These are phyloP conservation scores for Heteractis magnifica DNA, from an alignment of 92 coral and sea anemone genomes.

Conservation along the genomic window DNA sequence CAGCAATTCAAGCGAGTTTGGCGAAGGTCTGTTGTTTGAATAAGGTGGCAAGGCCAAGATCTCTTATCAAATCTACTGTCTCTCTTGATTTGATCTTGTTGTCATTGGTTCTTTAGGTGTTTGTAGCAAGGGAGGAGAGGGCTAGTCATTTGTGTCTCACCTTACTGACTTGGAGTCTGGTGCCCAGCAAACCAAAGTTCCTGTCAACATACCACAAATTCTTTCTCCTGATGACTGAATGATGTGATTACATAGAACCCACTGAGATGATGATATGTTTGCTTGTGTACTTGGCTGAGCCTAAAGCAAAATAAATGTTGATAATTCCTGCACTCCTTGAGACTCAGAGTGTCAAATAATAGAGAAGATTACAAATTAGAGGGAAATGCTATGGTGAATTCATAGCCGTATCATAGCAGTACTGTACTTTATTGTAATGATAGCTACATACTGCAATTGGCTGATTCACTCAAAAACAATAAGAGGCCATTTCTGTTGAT, in stretches of 20 bases:
- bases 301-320: not conserved
- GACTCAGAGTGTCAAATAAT: not conserved
- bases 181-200: constrained; percentile 59
- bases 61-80: too few relatives aligned
- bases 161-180: constrained; percentile 46
- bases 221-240: constrained; percentile 38
- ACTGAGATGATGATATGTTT: constrained; percentile 1
- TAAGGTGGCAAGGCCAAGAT: not conserved
- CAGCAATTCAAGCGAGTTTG: not conserved
- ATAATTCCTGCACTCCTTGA: too few relatives aligned
- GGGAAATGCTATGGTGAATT: too few relatives aligned
- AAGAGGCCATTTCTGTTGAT: too few relatives aligned
- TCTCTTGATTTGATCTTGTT: not conserved
- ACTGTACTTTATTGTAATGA: too few relatives aligned
- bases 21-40: too few relatives aligned
- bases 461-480: too few relatives aligned
- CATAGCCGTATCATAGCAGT: too few relatives aligned
- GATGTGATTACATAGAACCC: constrained; percentile 21
- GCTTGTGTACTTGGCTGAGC: not conserved
- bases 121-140: not conserved
- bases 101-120: not conserved
- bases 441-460: too few relatives aligned
- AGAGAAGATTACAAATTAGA: not conserved
- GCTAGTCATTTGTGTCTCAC: constrained; percentile 11
- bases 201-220: constrained; percentile 56